Percentiles rank a stretch among this genome's conserved stretches.
Evolutionary conservation across 2,797 vertebrate genomes (phyloP).

Genomic region (Pangasius macronema): DNA sequence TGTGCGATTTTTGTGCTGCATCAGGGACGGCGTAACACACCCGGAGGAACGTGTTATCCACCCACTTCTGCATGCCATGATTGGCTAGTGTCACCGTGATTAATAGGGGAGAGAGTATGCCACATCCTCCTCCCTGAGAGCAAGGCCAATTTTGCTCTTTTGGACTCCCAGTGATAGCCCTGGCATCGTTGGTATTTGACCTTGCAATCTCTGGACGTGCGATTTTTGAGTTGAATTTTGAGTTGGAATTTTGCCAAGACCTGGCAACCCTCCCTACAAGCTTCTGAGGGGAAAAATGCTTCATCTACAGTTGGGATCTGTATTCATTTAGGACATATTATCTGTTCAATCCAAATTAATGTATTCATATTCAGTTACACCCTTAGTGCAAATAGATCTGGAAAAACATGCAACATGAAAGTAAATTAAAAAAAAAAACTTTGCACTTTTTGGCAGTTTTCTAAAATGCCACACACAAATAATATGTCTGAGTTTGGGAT

Average conservation of each 20-base stretch:
- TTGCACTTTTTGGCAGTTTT: background rate
- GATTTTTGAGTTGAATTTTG: background rate
- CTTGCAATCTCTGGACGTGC: no score
- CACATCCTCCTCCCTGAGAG: background rate
- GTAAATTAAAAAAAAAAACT: background rate
- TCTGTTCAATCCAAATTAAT: background rate
- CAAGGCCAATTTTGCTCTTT: background rate
- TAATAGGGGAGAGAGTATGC: background rate
- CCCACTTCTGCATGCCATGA: background rate
- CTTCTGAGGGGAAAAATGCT: background rate
- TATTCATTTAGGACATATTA: background rate
- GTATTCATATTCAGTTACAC: background rate
- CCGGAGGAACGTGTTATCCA: background rate
- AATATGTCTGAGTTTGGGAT: background rate
- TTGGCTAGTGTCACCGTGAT: background rate
- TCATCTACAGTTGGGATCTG: background rate
- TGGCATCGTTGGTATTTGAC: background rate
- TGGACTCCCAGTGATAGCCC: background rate
- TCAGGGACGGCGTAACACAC: background rate
- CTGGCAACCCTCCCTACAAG: background rate
- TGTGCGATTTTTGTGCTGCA: background rate
- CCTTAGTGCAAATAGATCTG: background rate
- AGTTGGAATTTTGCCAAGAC: background rate
- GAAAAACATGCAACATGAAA: background rate
- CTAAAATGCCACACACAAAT: background rate